Percentiles rank a stretch among this genome's conserved stretches.
phyloP scores from a whole-genome alignment of 2,113 vertebrate genomes.

The Oreotrochilus melanogaster region DNA sequence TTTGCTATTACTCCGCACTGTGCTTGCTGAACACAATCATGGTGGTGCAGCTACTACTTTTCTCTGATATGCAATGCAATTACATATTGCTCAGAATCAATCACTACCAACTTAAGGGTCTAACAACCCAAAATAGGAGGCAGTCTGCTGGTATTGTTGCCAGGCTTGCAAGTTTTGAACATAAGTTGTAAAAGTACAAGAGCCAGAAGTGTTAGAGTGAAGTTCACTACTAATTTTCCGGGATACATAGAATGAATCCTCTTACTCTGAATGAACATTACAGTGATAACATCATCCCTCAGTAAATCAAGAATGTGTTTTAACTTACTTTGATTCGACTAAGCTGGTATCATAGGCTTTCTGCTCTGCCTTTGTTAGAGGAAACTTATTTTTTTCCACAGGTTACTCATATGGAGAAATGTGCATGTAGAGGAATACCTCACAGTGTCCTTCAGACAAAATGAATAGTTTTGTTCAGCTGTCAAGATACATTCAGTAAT shows the following conservation, averaged over 20 bases:
- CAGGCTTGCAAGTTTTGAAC: neutral
- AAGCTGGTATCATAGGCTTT: neutral
- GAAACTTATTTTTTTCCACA: neutral
- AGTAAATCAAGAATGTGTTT: neutral
- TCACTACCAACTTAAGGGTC: neutral
- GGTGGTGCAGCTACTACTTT: neutral
- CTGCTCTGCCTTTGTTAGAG: neutral
- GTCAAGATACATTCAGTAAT: neutral
- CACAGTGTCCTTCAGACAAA: neutral
- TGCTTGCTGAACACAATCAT: rapidly evolving
- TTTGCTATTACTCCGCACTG: neutral
- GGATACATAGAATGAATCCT: neutral
- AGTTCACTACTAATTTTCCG: neutral
- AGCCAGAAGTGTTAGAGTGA: neutral
- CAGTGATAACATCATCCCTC: neutral
- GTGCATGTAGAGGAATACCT: neutral
- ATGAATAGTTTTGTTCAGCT: neutral
- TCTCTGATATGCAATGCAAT: neutral
- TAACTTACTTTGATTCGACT: neutral
- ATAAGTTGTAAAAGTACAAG: neutral
- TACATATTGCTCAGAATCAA: neutral
- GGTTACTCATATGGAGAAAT: neutral
- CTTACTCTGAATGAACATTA: neutral
- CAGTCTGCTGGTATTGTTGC: neutral
- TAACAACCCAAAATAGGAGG: neutral